These are phyloP conservation scores for Zelleria hepariella DNA, from an alignment of 2,888 invertebrate genomes.

Conservation along the genomic window DNA sequence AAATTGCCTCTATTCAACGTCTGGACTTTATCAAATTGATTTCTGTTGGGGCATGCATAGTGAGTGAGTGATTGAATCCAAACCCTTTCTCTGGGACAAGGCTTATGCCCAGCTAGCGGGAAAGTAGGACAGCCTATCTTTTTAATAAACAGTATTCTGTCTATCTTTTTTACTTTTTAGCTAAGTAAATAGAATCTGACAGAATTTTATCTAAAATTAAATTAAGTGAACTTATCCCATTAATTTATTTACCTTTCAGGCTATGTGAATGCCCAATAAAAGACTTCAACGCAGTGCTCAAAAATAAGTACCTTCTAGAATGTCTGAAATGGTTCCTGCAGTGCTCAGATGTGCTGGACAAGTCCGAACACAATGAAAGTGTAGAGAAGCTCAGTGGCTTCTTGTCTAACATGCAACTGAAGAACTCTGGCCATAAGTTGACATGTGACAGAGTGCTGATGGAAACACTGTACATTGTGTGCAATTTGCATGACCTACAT, in stretches of 20 bases:
- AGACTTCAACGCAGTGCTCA: constrained; percentile 78
- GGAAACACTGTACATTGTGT: constrained; percentile 77
- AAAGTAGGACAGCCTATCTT: too few relatives aligned
- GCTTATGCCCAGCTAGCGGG: too few relatives aligned
- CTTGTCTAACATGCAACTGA: constrained; percentile 15
- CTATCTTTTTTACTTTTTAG: too few relatives aligned
- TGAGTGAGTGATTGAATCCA: too few relatives aligned
- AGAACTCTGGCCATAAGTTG: constrained; percentile 16
- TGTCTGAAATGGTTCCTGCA: constrained; percentile 77
- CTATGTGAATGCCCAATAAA: constrained; percentile 69
- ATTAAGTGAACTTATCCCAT: too few relatives aligned
- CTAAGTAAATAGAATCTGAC: not conserved
- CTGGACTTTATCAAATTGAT: too few relatives aligned
- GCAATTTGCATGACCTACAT: constrained; percentile 74
- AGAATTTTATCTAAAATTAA: not conserved
- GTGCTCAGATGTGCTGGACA: constrained; percentile 66
- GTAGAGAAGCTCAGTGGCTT: constrained; percentile 8
- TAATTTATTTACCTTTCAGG: constrained; percentile 37
- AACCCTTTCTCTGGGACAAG: too few relatives aligned
- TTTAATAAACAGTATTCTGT: too few relatives aligned
- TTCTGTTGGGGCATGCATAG: too few relatives aligned
- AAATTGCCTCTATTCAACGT: too few relatives aligned
- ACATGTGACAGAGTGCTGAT: constrained; percentile 62
- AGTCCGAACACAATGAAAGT: constrained; percentile 8
- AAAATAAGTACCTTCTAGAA: constrained; percentile 78